Base-by-base conservation (phyloP, 2,797 vertebrate species). In the Balearica regulorum region DNA sequence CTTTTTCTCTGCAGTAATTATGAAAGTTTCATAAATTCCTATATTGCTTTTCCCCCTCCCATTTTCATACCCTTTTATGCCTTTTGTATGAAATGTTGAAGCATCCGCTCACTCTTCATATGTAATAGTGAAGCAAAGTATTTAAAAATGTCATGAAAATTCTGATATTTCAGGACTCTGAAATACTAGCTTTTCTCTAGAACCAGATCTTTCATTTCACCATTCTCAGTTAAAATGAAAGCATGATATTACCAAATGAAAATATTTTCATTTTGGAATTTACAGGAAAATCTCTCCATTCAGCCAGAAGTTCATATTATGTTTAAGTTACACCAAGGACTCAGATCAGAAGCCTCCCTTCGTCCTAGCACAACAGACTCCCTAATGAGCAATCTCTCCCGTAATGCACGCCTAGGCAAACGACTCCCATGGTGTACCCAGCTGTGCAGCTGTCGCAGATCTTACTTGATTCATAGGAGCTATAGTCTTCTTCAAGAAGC, bases 1-100 rank as follows among this genome's bases (percentile, higher is more conserved):
- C 41, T 48, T 64, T 81, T 90, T 79, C 90, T 65, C 65, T 89
- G 76, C 46, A 88, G 70, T 95, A 95, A 92, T 95, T 95, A 83
- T 44, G 72, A 26, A 94, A 68, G 68, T 95, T 92, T 83, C 65
- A 76, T 91, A 72, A 88, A 81, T 78, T 88, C 55, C 80, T 80
- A 20, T 35, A 58, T 37, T 94, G 17, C 31, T 83, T 87, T 83
- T 55, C 3, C 17, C 28, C 21, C 44, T 83, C 12, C 21, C 18
- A 20, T 70, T 93, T 93, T 79, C 60, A 35, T 86, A 26, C 4
- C 5, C 13, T 87, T 85, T 79, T 78, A 11, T 73, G 37, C 24
- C 31, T 61, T 83, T 37, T 61, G 5, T 71, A 16, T 88, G 9
- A 80, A 28, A 81, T 61, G 8, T 61, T 64, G 57, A 79, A 44